Evolutionary conservation across 2,888 invertebrate genomes (phyloP).

Genomic region (Poecilobothrus nobilitatus): DNA sequence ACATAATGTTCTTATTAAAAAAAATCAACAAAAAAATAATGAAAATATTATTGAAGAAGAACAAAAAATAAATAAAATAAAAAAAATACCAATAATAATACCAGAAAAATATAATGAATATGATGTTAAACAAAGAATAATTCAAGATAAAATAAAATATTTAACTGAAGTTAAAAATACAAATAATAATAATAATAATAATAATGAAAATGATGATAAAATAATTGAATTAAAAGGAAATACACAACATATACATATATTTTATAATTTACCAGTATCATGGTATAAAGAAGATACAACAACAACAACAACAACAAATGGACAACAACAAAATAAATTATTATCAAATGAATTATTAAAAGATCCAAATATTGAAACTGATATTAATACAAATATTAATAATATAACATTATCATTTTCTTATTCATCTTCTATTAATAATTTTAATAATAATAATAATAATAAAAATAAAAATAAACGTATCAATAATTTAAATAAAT

Average conservation of each 20-base stretch:
- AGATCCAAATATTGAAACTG: background rate
- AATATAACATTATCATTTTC: slow-evolving; percentile 15
- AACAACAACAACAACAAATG: background rate
- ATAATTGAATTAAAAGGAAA: slow-evolving; percentile 32
- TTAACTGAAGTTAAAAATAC: slow-evolving; percentile 30
- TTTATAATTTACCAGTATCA: slow-evolving; percentile 39
- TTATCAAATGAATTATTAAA: background rate
- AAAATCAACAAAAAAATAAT: too few relatives aligned
- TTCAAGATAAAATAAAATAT: slow-evolving; percentile 38
- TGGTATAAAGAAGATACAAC: slow-evolving; percentile 40
- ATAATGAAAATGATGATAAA: slow-evolving; percentile 28
- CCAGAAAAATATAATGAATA: slow-evolving; percentile 43
- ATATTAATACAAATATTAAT: slow-evolving; percentile 8
- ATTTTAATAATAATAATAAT: slow-evolving; percentile 27
- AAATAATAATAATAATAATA: slow-evolving; percentile 29
- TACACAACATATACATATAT: slow-evolving; percentile 39
- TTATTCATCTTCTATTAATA: slow-evolving; percentile 21
- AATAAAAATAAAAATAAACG: slow-evolving; percentile 20
- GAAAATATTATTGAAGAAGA: too few relatives aligned
- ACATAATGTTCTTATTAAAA: too few relatives aligned
- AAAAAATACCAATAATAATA: slow-evolving; percentile 32
- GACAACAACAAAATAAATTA: background rate
- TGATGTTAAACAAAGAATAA: slow-evolving; percentile 39
- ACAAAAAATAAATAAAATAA: too few relatives aligned
- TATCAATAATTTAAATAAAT: slow-evolving; percentile 16